A percentile compares a stretch with the other conserved stretches of the same genome.
Conservation (phyloP, 2,797 vertebrate species). For the Tokudaia tokunoshimensis region DNA sequence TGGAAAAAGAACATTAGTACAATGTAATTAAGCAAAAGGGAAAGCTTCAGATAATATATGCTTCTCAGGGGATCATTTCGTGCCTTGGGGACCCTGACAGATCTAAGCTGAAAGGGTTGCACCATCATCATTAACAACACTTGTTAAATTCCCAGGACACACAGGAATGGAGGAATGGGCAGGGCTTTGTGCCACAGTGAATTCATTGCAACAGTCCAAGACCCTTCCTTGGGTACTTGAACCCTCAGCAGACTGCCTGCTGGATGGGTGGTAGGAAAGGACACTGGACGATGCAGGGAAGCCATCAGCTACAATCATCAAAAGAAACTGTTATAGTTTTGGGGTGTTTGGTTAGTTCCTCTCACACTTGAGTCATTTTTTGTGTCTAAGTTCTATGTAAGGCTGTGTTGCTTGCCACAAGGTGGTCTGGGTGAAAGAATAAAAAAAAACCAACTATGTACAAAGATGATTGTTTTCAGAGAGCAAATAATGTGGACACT, state of each 20-base stretch:
- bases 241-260: background rate
- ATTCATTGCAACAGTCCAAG: conserved; percentile 26
- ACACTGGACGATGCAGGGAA: background rate
- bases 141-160: conserved; percentile 73
- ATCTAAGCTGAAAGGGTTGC: conserved; percentile 74
- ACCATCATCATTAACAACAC: conserved; percentile 76
- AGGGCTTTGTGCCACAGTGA: conserved; percentile 30
- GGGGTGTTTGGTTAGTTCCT: background rate
- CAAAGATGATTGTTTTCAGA: background rate
- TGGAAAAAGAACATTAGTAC: conserved; percentile 77
- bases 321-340: background rate
- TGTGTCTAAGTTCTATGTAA: background rate
- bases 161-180: conserved; percentile 35
- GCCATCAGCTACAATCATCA: background rate
- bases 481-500: background rate
- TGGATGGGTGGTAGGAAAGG: background rate
- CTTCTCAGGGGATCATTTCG: conserved; percentile 72
- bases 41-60: conserved; percentile 71
- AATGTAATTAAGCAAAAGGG: conserved; percentile 85
- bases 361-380: background rate
- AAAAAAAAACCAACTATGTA: background rate
- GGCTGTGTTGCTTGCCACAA: background rate
- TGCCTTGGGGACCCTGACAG: conserved; percentile 26
- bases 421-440: background rate
- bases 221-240: background rate